These are phyloP conservation scores for Oophaga pumilio DNA, from an alignment of 2,113 vertebrate species.

Conservation along the genomic window DNA sequence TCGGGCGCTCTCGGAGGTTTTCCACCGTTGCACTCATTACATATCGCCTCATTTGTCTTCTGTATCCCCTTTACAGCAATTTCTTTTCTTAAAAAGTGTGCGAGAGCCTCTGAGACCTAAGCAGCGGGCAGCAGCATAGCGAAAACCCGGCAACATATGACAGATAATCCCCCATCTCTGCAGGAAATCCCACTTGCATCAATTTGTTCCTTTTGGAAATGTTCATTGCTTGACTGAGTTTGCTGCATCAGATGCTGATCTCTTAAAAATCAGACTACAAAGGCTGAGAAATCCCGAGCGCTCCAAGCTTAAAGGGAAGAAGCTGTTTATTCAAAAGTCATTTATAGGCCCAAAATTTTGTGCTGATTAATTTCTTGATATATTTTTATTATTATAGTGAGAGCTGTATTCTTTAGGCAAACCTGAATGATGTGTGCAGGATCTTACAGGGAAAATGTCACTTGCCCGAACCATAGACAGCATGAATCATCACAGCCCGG, in stretches of 20 bases:
- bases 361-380: not conserved
- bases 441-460: no score
- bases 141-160: slow-evolving; percentile 22
- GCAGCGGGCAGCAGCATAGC: not conserved
- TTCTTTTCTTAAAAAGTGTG: not conserved
- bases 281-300: not conserved
- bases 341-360: not conserved
- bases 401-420: not conserved
- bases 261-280: not conserved
- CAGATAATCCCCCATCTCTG: slow-evolving; percentile 29
- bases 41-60: not conserved
- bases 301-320: not conserved
- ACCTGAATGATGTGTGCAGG: no score
- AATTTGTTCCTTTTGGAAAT: slow-evolving; percentile 20
- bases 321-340: not conserved
- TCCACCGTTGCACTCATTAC: not conserved
- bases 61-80: not conserved
- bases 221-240: slow-evolving; percentile 27
- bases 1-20: not conserved
- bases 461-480: no score
- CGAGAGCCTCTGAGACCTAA: not conserved
- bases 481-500: no score
- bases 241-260: slow-evolving; percentile 28
- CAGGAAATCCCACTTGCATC: slow-evolving; percentile 32
- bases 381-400: not conserved